Conservation (phyloP, 2,888 invertebrate genomes). For the Agrenia bidenticulata region DNA sequence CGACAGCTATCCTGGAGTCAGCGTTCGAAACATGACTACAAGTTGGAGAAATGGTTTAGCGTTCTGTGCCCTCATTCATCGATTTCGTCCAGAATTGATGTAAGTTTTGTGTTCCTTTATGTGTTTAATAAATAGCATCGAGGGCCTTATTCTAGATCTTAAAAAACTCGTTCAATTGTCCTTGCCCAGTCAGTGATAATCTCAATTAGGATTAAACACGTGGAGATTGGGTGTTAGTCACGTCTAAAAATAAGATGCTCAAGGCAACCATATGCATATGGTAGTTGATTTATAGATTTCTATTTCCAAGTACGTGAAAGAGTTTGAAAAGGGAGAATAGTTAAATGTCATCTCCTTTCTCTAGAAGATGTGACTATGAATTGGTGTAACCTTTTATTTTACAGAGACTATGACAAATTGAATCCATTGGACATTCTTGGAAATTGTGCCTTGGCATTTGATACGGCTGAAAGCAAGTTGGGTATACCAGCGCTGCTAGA, state of each 20-base stretch:
- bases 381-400: constrained; percentile 23
- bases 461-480: constrained; percentile 50
- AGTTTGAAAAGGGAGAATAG: too few species aligned
- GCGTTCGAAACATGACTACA: constrained; percentile 90
- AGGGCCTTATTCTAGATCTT: too few species aligned
- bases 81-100: constrained; percentile 94
- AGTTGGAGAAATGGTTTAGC: constrained; percentile 91
- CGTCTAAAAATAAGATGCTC: too few species aligned
- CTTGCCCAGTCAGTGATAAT: too few species aligned
- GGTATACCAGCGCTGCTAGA: constrained; percentile 48
- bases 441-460: constrained; percentile 52
- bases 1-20: constrained; percentile 85
- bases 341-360: too few species aligned
- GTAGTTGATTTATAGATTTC: too few species aligned
- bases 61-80: constrained; percentile 94
- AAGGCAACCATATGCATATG: too few species aligned
- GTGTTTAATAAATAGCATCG: too few species aligned
- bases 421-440: constrained; percentile 49
- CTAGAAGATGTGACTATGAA: not conserved
- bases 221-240: too few species aligned
- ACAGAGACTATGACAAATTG: constrained; percentile 51
- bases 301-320: too few species aligned
- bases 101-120: constrained; percentile 66
- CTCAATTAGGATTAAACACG: too few species aligned
- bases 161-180: too few species aligned